Conservation (phyloP, 2,797 vertebrate species). For the Australoheros facetus region DNA sequence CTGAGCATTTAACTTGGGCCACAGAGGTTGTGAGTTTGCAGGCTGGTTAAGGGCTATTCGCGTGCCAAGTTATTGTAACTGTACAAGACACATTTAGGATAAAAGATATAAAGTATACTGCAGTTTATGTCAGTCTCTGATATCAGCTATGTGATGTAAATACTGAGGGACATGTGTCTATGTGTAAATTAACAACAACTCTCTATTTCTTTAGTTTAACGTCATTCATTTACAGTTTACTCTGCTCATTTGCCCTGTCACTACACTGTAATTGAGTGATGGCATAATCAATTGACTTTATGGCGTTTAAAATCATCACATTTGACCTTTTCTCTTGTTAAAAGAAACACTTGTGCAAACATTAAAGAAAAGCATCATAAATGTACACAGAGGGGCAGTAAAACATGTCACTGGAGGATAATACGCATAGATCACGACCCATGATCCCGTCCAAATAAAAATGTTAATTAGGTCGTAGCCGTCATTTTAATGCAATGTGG, state of each 20-base stretch:
- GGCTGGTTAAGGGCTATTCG: slow-evolving; percentile 22
- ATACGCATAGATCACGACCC: slow-evolving; percentile 9
- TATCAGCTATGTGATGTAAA: neutral
- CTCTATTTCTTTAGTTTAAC: slow-evolving; percentile 4
- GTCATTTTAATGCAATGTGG: slow-evolving; percentile 45
- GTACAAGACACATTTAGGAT: slow-evolving; percentile 12
- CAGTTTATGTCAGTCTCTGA: neutral
- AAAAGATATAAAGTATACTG: neutral
- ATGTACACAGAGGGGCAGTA: neutral
- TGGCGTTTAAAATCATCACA: slow-evolving; percentile 55
- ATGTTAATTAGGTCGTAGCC: slow-evolving; percentile 44
- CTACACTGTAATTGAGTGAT: slow-evolving; percentile 42
- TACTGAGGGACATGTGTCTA: neutral
- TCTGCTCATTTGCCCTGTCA: slow-evolving; percentile 10
- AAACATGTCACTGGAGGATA: neutral
- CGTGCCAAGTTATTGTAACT: slow-evolving; percentile 18
- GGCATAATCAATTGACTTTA: slow-evolving; percentile 62
- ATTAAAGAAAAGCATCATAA: slow-evolving; percentile 23
- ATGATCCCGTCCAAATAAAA: slow-evolving; percentile 40
- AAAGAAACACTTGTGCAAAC: neutral
- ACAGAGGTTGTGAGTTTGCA: slow-evolving; percentile 27
- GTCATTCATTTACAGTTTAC: neutral
- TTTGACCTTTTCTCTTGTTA: slow-evolving; percentile 53
- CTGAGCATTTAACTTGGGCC: slow-evolving; percentile 48
- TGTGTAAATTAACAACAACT: neutral